Percentiles rank a stretch among this genome's conserved stretches.
These are phyloP conservation scores for Vanessa tameamea DNA, from an alignment of 1,140 invertebrate genomes.

Conservation along the genomic window DNA sequence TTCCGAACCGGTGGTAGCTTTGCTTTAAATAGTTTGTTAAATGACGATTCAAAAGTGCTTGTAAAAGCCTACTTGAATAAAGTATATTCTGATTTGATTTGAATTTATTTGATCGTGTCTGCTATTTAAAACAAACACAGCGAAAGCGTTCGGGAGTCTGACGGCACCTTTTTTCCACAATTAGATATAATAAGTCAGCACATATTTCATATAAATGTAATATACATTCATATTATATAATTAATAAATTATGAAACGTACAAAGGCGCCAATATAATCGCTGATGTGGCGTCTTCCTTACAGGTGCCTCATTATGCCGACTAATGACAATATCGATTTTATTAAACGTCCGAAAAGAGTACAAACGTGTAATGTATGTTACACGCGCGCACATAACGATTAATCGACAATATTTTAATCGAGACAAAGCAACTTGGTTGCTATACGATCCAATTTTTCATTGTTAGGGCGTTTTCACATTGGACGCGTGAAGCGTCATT, in stretches of 20 bases:
- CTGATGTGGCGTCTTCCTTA: conserved; percentile 8
- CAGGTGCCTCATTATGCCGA: conserved; percentile 18
- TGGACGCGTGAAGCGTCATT: not conserved
- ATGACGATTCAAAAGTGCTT: too few species aligned
- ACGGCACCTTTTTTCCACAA: too few species aligned
- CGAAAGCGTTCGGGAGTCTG: too few species aligned
- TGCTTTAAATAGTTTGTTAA: too few species aligned
- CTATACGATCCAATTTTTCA: conserved; percentile 15
- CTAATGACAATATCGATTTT: conserved; percentile 19
- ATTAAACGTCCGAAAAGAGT: not conserved
- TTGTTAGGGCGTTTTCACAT: not conserved
- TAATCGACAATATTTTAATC: conserved; percentile 12
- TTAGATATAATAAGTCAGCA: too few species aligned
- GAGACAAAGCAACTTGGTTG: conserved; percentile 19
- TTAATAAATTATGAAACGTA: conserved; percentile 3
- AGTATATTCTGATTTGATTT: too few species aligned
- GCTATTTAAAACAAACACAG: too few species aligned
- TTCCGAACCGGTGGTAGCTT: too few species aligned
- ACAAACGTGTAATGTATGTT: conserved; percentile 7
- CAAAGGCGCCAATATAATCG: not conserved
- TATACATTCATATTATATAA: conserved; percentile 22
- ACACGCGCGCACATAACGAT: conserved; percentile 24
- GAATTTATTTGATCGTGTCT: too few species aligned
- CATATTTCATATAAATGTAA: conserved; percentile 1
- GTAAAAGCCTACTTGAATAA: too few species aligned